Percentiles rank a stretch among this genome's conserved stretches.
Conservation (phyloP, 2,888 invertebrate genomes). For the Drosophila cyrtoloma region DNA sequence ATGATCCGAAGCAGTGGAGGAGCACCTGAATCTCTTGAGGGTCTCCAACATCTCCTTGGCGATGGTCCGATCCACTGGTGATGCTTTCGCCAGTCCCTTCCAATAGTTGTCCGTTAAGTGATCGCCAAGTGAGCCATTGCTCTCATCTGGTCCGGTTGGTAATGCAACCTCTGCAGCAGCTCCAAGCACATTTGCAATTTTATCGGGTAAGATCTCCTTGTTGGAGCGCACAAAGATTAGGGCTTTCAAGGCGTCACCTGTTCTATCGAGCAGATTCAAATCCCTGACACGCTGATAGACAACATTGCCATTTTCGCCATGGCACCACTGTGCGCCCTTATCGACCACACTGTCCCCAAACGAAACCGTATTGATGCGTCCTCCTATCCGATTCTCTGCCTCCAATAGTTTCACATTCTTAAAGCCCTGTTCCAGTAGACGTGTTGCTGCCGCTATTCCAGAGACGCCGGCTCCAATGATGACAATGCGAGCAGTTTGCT, state of each 20-base stretch:
- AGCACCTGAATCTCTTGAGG: slow-evolving; percentile 86
- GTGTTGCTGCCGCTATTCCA: slow-evolving; percentile 85
- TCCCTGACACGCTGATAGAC: slow-evolving; percentile 87
- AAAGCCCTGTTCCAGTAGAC: slow-evolving; percentile 84
- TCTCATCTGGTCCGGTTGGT: slow-evolving; percentile 37
- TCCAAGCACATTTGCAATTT: slow-evolving; percentile 67
- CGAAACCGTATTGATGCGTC: slow-evolving; percentile 87
- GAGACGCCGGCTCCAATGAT: slow-evolving; percentile 84
- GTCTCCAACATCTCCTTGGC: slow-evolving; percentile 87
- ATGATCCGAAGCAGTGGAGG: slow-evolving; percentile 87
- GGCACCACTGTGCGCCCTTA: slow-evolving; percentile 91
- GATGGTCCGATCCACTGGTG: slow-evolving; percentile 81
- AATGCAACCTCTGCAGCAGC: slow-evolving; percentile 30
- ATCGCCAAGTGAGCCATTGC: slow-evolving; percentile 82
- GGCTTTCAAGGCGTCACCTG: slow-evolving; percentile 64
- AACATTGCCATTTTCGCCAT: slow-evolving; percentile 88
- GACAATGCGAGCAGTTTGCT: slow-evolving; percentile 78
- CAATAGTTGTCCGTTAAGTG: slow-evolving; percentile 78
- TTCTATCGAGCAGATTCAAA: slow-evolving; percentile 72
- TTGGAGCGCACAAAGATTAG: slow-evolving; percentile 81
- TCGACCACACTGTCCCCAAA: slow-evolving; percentile 88
- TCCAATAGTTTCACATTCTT: slow-evolving; percentile 87
- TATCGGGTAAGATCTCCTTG: slow-evolving; percentile 81
- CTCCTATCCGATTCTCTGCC: slow-evolving; percentile 88
- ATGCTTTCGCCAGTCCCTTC: slow-evolving; percentile 52